Evolutionary conservation across 2,888 invertebrate species (phyloP).

Genomic region (Apodemia duryi): DNA sequence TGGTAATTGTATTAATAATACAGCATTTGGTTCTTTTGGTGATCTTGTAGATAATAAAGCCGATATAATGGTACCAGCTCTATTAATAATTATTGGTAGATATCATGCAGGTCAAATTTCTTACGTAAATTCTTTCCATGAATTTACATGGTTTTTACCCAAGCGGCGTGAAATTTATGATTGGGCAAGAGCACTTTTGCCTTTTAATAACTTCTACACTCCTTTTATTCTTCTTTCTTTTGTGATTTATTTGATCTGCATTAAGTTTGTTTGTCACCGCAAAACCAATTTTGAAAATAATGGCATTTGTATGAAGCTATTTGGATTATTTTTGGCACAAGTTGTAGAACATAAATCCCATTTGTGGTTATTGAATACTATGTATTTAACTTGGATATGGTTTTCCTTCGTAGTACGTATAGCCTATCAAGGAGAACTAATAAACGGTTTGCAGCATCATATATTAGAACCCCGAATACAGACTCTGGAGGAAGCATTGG

Average conservation of each 20-base stretch:
- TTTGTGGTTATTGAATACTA: conserved; percentile 40
- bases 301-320: conserved; percentile 41
- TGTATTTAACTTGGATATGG: conserved; percentile 55
- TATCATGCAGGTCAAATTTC: conserved; percentile 40
- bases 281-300: conserved; percentile 20
- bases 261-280: conserved; percentile 28
- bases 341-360: conserved; percentile 40
- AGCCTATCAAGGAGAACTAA: conserved; percentile 50
- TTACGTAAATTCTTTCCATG: conserved; percentile 36
- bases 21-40: conserved; percentile 37
- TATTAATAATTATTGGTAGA: conserved; percentile 30
- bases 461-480: conserved; percentile 43
- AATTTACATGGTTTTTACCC: conserved; percentile 49
- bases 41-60: conserved; percentile 40
- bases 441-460: conserved; percentile 42
- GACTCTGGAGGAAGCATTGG: conserved; percentile 41
- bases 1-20: conserved; percentile 39
- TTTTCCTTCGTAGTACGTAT: conserved; percentile 51
- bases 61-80: conserved; percentile 45
- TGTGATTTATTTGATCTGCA: conserved; percentile 34
- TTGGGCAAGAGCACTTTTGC: conserved; percentile 46
- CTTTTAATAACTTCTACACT: conserved; percentile 41
- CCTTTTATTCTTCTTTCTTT: conserved; percentile 37
- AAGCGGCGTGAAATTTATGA: conserved; percentile 40
- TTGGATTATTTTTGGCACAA: conserved; percentile 50